These are phyloP conservation scores for Hippocampus guttulatus DNA, from an alignment of 2,113 vertebrate genomes.

Conservation along the genomic window DNA sequence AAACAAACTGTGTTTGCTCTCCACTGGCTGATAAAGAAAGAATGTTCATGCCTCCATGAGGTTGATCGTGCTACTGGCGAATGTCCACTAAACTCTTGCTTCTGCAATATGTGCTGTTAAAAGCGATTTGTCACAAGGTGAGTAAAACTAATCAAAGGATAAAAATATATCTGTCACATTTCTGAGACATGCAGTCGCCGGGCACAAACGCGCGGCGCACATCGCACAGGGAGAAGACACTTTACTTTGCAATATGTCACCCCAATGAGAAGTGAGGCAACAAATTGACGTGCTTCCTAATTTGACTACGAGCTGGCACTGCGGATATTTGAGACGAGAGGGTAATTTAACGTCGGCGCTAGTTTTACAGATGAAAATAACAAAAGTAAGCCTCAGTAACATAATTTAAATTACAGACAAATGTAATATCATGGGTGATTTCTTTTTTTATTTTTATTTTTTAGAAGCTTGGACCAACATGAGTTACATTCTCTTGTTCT, in stretches of 20 bases:
- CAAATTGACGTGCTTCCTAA: conserved; percentile 24
- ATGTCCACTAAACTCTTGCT: not conserved
- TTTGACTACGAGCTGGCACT: conserved; percentile 28
- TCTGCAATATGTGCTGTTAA: not conserved
- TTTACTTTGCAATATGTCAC: conserved; percentile 47
- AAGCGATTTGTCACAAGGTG: not conserved
- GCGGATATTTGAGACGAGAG: not conserved
- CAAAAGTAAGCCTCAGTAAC: not conserved
- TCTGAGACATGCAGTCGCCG: conserved; percentile 25
- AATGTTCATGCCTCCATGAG: conserved; percentile 28
- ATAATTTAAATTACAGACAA: not conserved
- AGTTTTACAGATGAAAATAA: not conserved
- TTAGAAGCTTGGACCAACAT: not conserved
- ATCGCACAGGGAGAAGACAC: conserved; percentile 30
- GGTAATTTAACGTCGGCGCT: not conserved
- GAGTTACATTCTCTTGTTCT: not conserved
- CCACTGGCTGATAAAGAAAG: conserved; percentile 43
- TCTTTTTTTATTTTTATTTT: not conserved
- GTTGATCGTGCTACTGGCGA: not conserved
- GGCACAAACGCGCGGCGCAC: conserved; percentile 18
- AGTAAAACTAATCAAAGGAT: not conserved
- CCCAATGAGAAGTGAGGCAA: conserved; percentile 40
- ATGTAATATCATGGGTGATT: not conserved
- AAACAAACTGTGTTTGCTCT: conserved; percentile 36
- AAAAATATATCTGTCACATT: conserved; percentile 24